phyloP scores from a whole-genome alignment of 1,140 invertebrate species.

The Atopsyche davidsoni region DNA sequence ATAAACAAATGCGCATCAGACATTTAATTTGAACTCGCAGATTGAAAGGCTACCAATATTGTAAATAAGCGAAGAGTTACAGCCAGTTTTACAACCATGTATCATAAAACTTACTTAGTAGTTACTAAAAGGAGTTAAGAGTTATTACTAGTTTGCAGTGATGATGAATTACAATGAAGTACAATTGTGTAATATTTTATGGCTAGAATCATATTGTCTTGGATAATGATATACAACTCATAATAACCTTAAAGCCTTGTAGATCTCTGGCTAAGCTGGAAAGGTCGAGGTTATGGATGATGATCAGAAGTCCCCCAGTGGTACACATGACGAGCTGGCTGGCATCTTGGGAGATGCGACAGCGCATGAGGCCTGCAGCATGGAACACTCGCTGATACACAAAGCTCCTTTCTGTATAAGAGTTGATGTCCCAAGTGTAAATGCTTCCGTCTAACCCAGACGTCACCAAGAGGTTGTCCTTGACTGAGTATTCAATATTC shows the following conservation, averaged over 20 bases:
- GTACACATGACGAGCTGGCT: conserved; percentile 87
- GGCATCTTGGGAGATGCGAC: conserved; percentile 75
- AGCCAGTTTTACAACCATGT: too few relatives aligned
- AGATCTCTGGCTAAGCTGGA: conserved; percentile 73
- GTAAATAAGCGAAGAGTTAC: too few relatives aligned
- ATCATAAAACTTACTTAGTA: too few relatives aligned
- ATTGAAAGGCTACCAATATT: too few relatives aligned
- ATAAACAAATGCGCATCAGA: too few relatives aligned
- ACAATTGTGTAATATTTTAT: too few relatives aligned
- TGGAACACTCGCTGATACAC: conserved; percentile 77
- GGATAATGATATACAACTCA: too few relatives aligned
- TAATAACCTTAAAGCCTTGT: conserved; percentile 78
- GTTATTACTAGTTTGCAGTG: too few relatives aligned
- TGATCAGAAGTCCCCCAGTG: conserved; percentile 80
- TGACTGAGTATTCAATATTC: conserved; percentile 89
- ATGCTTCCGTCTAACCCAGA: conserved; percentile 91
- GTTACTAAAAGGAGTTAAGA: too few relatives aligned
- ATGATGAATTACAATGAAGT: too few relatives aligned
- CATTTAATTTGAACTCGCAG: conserved; percentile 2
- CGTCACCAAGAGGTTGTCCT: conserved; percentile 77
- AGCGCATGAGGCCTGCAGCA: conserved; percentile 81
- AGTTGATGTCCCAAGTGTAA: conserved; percentile 92
- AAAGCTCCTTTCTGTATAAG: conserved; percentile 69
- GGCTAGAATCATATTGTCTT: too few relatives aligned
- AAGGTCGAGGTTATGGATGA: conserved; percentile 84